These are phyloP conservation scores for Rhodinocichla rosea DNA, from an alignment of 2,113 vertebrate species.

Conservation along the genomic window DNA sequence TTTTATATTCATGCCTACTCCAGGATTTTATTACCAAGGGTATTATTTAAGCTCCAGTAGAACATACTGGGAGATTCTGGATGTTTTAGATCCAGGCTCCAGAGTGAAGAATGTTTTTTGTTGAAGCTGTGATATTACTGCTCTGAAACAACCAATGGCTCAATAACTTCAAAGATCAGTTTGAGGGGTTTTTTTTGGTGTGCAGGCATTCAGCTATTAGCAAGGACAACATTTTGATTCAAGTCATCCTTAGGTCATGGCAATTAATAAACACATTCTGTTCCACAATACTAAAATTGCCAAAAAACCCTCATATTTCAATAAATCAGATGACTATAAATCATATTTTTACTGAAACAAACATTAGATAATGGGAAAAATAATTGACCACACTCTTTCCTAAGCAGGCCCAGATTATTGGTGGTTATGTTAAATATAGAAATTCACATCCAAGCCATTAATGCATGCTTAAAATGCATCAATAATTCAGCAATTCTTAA, in stretches of 20 bases:
- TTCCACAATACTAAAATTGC: background rate
- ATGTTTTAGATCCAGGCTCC: background rate
- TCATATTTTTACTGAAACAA: background rate
- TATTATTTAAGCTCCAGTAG: background rate
- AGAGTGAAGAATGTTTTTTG: background rate
- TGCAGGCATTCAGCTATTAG: background rate
- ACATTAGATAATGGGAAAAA: background rate
- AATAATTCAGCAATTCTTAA: conserved; percentile 17
- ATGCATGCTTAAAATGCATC: background rate
- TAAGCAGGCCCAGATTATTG: background rate
- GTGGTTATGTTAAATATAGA: background rate
- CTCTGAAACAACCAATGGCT: background rate
- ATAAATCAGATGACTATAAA: background rate
- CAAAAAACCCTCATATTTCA: background rate
- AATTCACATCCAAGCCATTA: conserved; percentile 2
- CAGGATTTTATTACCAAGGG: background rate
- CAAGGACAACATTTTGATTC: background rate
- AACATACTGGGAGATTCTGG: background rate
- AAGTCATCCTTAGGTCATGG: background rate
- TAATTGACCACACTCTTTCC: background rate
- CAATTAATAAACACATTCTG: background rate
- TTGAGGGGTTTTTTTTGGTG: background rate
- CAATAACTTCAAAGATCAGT: background rate
- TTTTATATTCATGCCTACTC: background rate
- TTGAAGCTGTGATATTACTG: background rate